phyloP scores from a whole-genome alignment of 2,888 invertebrate species.

The Limnephilus lunatus region DNA sequence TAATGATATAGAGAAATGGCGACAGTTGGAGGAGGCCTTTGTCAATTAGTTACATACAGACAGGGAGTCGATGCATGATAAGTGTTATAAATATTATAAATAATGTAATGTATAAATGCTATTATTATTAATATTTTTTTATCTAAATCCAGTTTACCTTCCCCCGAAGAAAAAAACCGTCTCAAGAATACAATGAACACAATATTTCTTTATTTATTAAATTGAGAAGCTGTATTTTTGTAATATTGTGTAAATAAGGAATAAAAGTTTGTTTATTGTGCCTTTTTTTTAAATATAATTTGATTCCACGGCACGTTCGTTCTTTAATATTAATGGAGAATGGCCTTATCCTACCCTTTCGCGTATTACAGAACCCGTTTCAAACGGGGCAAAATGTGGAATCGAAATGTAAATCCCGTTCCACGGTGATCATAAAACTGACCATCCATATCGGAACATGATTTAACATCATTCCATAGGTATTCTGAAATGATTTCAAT shows the following conservation, averaged over 20 bases:
- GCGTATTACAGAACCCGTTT: neutral
- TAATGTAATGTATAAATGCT: no score
- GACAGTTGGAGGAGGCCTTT: no score
- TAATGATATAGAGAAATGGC: no score
- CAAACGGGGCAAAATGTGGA: constrained; percentile 2
- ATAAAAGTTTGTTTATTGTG: neutral
- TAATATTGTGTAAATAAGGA: neutral
- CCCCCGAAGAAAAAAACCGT: no score
- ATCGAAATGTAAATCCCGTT: constrained; percentile 16
- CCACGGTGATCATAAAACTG: constrained; percentile 38
- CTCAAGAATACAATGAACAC: neutral
- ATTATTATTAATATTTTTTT: no score
- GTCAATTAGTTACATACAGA: no score
- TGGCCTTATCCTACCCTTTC: neutral
- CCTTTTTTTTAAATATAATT: neutral
- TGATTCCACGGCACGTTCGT: constrained; percentile 10
- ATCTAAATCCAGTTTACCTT: no score
- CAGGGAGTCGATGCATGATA: no score
- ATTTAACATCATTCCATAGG: neutral
- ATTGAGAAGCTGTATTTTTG: neutral
- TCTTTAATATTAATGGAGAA: neutral
- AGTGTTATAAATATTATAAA: no score
- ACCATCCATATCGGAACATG: neutral
- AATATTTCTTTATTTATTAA: neutral
- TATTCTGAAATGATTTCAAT: constrained; percentile 21